phyloP scores from a whole-genome alignment of 2,113 vertebrate genomes.

The Myanophis thanlyinensis region DNA sequence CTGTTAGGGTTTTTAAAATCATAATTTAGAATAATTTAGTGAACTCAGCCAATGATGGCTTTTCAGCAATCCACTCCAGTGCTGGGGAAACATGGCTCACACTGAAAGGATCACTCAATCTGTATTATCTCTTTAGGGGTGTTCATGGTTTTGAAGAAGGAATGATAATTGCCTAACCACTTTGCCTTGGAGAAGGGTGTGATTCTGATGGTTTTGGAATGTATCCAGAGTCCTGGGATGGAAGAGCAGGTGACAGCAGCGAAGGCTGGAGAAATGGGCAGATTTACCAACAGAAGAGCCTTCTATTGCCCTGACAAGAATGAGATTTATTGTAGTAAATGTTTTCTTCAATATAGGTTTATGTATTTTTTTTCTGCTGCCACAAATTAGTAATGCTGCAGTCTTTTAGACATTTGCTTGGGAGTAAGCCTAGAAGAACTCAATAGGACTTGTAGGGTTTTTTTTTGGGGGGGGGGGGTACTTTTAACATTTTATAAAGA shows the following conservation, averaged over 20 bases:
- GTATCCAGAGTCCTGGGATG: background rate
- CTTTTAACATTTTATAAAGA: background rate
- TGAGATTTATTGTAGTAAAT: background rate
- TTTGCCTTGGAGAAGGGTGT: background rate
- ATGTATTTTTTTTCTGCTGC: background rate
- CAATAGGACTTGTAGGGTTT: background rate
- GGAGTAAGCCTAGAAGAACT: too few relatives aligned
- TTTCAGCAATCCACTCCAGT: background rate
- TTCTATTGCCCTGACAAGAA: background rate
- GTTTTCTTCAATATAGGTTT: background rate
- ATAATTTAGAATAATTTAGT: background rate
- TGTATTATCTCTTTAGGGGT: background rate
- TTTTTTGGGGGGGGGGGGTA: background rate
- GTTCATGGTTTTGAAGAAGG: background rate
- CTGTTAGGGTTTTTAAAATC: background rate
- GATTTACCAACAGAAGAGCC: background rate
- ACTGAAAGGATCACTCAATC: background rate
- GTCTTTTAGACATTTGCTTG: background rate
- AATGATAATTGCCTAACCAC: background rate
- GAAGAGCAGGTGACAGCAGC: background rate
- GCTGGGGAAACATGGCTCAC: background rate
- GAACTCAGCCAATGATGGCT: background rate
- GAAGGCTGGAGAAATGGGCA: background rate
- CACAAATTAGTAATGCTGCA: background rate
- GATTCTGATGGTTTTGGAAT: background rate